Evolutionary conservation across 2,113 vertebrate species (phyloP).

Genomic region (Xyliphius kryptos): DNA sequence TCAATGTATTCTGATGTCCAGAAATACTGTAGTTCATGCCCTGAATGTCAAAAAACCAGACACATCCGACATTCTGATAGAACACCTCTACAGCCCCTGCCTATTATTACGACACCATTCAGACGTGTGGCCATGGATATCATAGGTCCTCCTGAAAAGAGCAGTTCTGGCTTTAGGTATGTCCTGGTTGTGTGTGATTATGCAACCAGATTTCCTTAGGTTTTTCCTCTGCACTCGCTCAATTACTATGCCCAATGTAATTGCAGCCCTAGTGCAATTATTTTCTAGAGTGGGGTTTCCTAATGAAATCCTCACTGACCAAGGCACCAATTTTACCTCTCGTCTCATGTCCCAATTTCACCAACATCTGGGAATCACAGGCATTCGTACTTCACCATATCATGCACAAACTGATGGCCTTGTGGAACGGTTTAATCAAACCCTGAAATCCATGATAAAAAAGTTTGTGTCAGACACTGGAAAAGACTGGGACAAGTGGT

Average conservation of each 20-base stretch:
- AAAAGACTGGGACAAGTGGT: not conserved
- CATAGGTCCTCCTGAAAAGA: not conserved
- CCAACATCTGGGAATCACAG: not conserved
- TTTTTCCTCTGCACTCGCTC: not conserved
- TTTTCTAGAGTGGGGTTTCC: not conserved
- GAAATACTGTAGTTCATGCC: not conserved
- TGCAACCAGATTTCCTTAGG: not conserved
- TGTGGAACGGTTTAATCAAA: not conserved
- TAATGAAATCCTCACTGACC: not conserved
- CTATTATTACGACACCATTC: not conserved
- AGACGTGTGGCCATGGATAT: not conserved
- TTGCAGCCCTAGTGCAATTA: not conserved
- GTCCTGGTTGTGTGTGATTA: not conserved
- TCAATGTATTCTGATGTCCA: constrained; percentile 7
- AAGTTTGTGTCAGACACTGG: not conserved
- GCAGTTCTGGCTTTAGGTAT: not conserved
- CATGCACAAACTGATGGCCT: not conserved
- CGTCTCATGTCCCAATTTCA: not conserved
- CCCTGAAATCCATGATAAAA: not conserved
- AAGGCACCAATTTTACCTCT: not conserved
- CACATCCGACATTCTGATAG: not conserved
- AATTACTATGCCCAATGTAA: not conserved
- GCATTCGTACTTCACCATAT: not conserved
- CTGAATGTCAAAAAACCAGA: not conserved
- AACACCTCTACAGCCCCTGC: not conserved